phyloP scores from a whole-genome alignment of 2,113 vertebrate species.

The Dunckerocampus dactyliophorus region DNA sequence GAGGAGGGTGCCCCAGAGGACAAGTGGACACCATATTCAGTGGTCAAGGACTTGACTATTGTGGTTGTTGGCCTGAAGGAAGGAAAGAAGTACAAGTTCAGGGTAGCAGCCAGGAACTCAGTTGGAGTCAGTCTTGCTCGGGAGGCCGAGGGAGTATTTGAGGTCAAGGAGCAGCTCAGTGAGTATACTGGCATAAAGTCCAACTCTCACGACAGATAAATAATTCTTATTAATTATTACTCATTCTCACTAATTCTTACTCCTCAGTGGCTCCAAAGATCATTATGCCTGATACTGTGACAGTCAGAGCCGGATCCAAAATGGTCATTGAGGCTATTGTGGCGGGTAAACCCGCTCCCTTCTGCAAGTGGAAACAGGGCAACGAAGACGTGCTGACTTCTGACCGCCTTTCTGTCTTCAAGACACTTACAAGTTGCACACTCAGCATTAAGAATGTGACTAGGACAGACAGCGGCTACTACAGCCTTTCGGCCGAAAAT shows the following conservation, averaged over 20 bases:
- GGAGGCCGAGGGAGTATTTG: constrained; percentile 89
- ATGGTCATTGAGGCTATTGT: constrained; percentile 89
- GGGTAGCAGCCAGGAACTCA: constrained; percentile 92
- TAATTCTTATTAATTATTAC: neutral
- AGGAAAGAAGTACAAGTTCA: constrained; percentile 92
- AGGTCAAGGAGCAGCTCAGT: constrained; percentile 97
- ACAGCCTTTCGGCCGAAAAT: constrained; percentile 88
- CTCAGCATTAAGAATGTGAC: constrained; percentile 89
- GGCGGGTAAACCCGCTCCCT: constrained; percentile 87
- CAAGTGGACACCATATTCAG: constrained; percentile 91
- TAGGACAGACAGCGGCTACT: constrained; percentile 92
- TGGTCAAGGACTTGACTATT: constrained; percentile 93
- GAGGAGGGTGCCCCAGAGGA: constrained; percentile 82
- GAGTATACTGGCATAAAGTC: constrained; percentile 56
- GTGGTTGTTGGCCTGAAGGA: constrained; percentile 93
- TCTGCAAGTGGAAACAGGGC: constrained; percentile 87
- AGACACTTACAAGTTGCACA: constrained; percentile 78
- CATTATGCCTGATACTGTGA: constrained; percentile 86
- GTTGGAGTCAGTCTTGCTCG: constrained; percentile 88
- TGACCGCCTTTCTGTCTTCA: constrained; percentile 86
- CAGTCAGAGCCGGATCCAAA: constrained; percentile 89
- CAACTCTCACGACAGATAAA: neutral
- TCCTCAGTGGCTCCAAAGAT: constrained; percentile 89
- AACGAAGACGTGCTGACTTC: constrained; percentile 85
- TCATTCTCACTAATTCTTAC: constrained; percentile 5